phyloP scores from a whole-genome alignment of 2,797 vertebrate species.

The Lithobates pipiens region DNA sequence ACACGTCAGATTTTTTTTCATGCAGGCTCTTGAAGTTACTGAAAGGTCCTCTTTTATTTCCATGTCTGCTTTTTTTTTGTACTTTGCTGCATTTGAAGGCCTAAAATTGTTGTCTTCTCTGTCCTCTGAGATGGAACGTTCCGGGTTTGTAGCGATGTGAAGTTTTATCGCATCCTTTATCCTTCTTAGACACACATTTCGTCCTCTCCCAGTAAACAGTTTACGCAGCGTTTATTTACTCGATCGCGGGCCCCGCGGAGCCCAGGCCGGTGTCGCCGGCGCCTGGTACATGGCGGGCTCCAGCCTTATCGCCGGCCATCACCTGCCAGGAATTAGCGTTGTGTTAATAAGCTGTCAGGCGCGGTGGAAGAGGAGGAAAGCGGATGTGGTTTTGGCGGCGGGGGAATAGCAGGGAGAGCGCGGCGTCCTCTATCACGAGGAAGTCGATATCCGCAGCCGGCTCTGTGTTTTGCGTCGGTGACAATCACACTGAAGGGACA shows the following conservation, averaged over 20 bases:
- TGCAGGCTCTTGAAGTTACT: too few species aligned
- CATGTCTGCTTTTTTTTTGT: too few species aligned
- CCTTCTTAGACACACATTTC: neutral
- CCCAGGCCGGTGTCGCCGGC: neutral
- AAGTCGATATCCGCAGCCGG: slow-evolving; percentile 48
- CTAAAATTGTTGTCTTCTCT: too few species aligned
- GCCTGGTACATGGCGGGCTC: neutral
- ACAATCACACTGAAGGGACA: slow-evolving; percentile 34
- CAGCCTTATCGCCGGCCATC: slow-evolving; percentile 43
- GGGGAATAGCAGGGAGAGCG: slow-evolving; percentile 49
- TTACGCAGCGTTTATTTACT: slow-evolving; percentile 10
- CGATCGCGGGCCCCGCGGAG: neutral
- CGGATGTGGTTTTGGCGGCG: slow-evolving; percentile 10
- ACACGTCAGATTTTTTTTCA: too few species aligned
- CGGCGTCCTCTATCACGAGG: slow-evolving; percentile 46
- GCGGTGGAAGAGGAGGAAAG: slow-evolving; percentile 22
- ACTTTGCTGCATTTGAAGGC: too few species aligned
- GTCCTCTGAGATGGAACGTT: too few species aligned
- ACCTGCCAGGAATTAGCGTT: slow-evolving; percentile 43
- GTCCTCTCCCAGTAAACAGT: slow-evolving; percentile 12
- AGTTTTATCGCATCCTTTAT: too few species aligned
- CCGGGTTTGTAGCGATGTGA: too few species aligned
- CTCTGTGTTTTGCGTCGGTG: slow-evolving; percentile 40
- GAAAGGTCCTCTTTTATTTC: too few species aligned
- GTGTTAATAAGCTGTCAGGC: slow-evolving; percentile 49